Evolutionary conservation across 2,113 vertebrate species (phyloP).

Genomic region (Enhydra lutris): DNA sequence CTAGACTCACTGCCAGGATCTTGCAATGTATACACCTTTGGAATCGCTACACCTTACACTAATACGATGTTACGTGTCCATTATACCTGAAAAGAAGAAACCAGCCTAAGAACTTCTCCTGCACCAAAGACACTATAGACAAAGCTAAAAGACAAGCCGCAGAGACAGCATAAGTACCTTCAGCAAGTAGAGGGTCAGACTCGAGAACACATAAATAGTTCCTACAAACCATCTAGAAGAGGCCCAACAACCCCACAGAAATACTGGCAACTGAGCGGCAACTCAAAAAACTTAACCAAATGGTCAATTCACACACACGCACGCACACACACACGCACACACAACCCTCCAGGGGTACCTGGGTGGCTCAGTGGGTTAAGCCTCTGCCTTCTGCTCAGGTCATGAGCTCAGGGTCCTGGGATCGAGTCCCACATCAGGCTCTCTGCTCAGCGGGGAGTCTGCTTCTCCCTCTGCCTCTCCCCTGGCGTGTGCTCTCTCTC

Average conservation of each 20-base stretch:
- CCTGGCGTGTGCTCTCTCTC: background rate
- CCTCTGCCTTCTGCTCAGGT: background rate
- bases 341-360: background rate
- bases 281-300: background rate
- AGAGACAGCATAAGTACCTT: background rate
- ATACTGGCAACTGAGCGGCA: background rate
- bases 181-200: background rate
- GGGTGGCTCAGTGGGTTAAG: background rate
- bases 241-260: background rate
- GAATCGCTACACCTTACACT: background rate
- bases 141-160: background rate
- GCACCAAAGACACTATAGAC: background rate
- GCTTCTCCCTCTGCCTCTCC: background rate
- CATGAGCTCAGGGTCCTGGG: background rate
- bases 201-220: background rate
- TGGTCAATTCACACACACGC: accelerated
- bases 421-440: accelerated
- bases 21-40: no score
- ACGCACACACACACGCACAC: no score
- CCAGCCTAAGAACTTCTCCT: background rate
- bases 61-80: background rate
- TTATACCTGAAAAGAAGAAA: background rate
- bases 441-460: background rate
- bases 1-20: background rate
- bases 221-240: background rate